phyloP scores from a whole-genome alignment of 2,797 vertebrate genomes.

The Monodelphis domestica region DNA sequence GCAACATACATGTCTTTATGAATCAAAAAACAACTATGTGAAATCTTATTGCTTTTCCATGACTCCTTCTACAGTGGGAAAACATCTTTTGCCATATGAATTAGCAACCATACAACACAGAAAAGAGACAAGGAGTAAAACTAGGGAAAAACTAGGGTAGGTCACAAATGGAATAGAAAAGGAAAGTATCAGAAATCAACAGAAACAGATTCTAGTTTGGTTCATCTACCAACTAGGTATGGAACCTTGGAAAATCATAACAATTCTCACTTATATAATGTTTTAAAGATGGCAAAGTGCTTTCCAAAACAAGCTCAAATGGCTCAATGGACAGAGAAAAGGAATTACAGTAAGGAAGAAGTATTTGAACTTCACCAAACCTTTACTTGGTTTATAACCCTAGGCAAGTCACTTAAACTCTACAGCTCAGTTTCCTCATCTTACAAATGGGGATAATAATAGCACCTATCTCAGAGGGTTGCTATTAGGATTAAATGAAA shows the following conservation, averaged over 20 bases:
- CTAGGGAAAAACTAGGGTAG: too few relatives aligned
- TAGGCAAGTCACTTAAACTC: not conserved
- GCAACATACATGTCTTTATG: not conserved
- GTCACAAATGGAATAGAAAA: not conserved
- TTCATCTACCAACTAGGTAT: not conserved
- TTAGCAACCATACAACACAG: not conserved
- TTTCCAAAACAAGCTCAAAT: not conserved
- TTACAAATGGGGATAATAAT: not conserved
- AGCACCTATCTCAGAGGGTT: not conserved
- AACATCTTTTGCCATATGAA: not conserved
- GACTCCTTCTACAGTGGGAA: not conserved
- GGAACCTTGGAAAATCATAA: not conserved
- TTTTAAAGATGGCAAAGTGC: not conserved
- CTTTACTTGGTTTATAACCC: not conserved
- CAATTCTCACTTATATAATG: not conserved
- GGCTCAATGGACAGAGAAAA: not conserved
- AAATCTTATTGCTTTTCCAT: not conserved
- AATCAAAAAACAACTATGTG: not conserved
- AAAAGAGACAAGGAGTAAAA: not conserved
- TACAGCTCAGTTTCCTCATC: not conserved
- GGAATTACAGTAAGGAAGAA: not conserved
- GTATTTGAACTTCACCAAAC: not conserved
- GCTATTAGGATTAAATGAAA: not conserved
- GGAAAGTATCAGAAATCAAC: not conserved
- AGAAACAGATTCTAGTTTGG: not conserved